Percentiles rank a stretch among this genome's conserved stretches.
These are phyloP conservation scores for Sander vitreus DNA, from an alignment of 2,113 vertebrate species.

Conservation along the genomic window DNA sequence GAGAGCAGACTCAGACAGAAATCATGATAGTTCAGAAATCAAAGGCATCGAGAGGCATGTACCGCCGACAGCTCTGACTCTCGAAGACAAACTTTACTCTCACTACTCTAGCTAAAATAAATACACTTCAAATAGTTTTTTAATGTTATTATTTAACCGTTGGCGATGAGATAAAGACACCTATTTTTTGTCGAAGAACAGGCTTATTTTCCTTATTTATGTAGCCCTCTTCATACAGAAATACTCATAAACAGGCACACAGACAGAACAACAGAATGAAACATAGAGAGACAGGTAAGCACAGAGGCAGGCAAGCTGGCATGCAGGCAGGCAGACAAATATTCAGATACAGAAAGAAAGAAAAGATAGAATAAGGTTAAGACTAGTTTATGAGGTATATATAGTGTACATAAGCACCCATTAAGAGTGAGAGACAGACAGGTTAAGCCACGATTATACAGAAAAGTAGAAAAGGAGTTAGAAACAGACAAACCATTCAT, in stretches of 20 bases:
- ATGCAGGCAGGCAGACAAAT: slow-evolving; percentile 46
- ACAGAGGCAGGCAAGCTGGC: slow-evolving; percentile 19
- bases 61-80: slow-evolving; percentile 18
- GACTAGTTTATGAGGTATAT: slow-evolving; percentile 16
- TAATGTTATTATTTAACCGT: slow-evolving; percentile 3
- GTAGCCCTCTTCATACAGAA: background rate
- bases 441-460: slow-evolving; percentile 26
- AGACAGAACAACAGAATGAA: slow-evolving; percentile 5
- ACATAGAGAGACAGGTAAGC: slow-evolving; percentile 14
- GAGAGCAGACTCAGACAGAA: slow-evolving; percentile 20
- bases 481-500: slow-evolving; percentile 49
- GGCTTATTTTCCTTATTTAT: background rate
- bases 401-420: slow-evolving; percentile 7
- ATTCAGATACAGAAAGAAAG: slow-evolving; percentile 17
- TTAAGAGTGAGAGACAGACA: slow-evolving; percentile 22
- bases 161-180: slow-evolving; percentile 3
- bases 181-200: background rate
- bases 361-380: slow-evolving; percentile 27
- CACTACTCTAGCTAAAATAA: background rate
- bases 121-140: background rate
- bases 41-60: slow-evolving; percentile 11
- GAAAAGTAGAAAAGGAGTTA: slow-evolving; percentile 42
- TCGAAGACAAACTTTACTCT: slow-evolving; percentile 7
- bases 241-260: background rate
- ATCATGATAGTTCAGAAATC: slow-evolving; percentile 38